These are phyloP conservation scores for Rhingia rostrata DNA, from an alignment of 2,888 invertebrate species.

Conservation along the genomic window DNA sequence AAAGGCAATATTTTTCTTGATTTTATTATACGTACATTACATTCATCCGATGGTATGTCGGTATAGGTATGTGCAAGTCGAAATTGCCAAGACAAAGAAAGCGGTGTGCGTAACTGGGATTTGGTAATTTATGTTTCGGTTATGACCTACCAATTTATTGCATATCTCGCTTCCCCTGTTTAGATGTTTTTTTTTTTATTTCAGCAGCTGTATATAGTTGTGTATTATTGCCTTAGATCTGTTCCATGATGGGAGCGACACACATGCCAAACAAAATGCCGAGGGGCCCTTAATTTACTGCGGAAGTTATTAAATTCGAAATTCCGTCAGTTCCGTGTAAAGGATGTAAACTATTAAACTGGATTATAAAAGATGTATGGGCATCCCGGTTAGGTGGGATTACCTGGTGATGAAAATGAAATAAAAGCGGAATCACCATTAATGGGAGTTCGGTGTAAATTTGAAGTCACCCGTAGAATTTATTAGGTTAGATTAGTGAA, in stretches of 20 bases:
- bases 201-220: conserved; percentile 52
- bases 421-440: too few relatives aligned
- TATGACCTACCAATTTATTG: conserved; percentile 70
- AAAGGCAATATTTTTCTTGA: conserved; percentile 60
- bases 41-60: conserved; percentile 29
- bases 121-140: conserved; percentile 62
- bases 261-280: not conserved
- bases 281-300: conserved; percentile 4
- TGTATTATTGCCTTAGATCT: conserved; percentile 37
- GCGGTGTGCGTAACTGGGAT: conserved; percentile 45
- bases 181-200: conserved; percentile 61
- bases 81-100: conserved; percentile 57
- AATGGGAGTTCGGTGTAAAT: too few relatives aligned
- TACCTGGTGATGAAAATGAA: too few relatives aligned
- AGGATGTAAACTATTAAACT: conserved; percentile 4
- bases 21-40: conserved; percentile 50
- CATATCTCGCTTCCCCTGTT: conserved; percentile 34
- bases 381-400: not conserved
- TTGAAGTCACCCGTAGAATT: too few relatives aligned
- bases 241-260: conserved; percentile 4
- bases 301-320: conserved; percentile 6
- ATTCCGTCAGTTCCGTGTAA: not conserved
- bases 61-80: conserved; percentile 29
- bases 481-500: too few relatives aligned
- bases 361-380: not conserved